phyloP scores from a whole-genome alignment of 2,888 invertebrate genomes.

The Catocala fraxini region DNA sequence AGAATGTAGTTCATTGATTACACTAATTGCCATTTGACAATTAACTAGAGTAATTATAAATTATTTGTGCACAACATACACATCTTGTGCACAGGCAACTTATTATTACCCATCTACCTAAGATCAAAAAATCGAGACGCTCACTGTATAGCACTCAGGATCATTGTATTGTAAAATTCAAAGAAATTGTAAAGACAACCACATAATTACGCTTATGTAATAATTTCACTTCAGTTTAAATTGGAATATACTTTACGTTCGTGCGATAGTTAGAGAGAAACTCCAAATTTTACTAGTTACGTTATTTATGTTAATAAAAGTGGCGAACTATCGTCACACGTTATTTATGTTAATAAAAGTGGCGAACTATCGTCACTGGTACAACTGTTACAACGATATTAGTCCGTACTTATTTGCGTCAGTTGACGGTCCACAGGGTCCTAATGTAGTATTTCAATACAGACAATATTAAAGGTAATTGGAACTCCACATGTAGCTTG shows the following conservation, averaged over 20 bases:
- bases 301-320: conserved; percentile 40
- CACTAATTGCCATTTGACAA: no score
- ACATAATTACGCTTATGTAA: conserved; percentile 64
- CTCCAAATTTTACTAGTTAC: conserved; percentile 25
- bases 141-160: conserved; percentile 3
- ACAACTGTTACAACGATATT: conserved; percentile 74
- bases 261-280: conserved; percentile 41
- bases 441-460: conserved; percentile 72
- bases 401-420: conserved; percentile 72
- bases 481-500: conserved; percentile 33
- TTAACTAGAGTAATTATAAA: no score
- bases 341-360: conserved; percentile 40
- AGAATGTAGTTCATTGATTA: no score
- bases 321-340: conserved; percentile 48
- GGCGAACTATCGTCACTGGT: conserved; percentile 49
- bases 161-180: background rate
- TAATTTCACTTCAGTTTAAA: conserved; percentile 39
- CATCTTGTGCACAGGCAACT: no score
- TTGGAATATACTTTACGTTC: conserved; percentile 32
- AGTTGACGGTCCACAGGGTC: conserved; percentile 80
- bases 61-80: no score
- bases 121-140: background rate
- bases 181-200: conserved; percentile 33
- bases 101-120: no score
- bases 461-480: conserved; percentile 66